These are phyloP conservation scores for Larimichthys crocea DNA, from an alignment of 2,113 vertebrate genomes.

Conservation along the genomic window DNA sequence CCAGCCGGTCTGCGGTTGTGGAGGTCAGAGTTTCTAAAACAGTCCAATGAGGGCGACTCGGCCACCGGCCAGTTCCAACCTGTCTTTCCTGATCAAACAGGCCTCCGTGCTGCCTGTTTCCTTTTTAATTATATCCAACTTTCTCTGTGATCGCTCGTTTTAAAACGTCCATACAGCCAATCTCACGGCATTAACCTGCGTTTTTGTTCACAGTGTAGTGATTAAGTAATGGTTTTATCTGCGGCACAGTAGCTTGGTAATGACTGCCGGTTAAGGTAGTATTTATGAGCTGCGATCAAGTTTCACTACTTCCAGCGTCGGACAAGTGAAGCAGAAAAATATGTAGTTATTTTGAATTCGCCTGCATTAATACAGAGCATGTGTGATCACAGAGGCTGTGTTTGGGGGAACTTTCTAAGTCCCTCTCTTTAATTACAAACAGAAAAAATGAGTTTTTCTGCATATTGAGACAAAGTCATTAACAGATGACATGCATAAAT, in stretches of 20 bases:
- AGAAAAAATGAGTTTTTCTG: background rate
- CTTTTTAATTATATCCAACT: constrained; percentile 38
- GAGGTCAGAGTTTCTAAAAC: constrained; percentile 42
- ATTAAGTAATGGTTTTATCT: background rate
- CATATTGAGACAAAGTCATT: background rate
- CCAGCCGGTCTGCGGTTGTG: constrained; percentile 5
- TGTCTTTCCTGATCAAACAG: constrained; percentile 73
- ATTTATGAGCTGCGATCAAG: background rate
- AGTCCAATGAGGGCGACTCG: constrained; percentile 23
- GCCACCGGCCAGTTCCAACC: constrained; percentile 71
- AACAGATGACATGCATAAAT: background rate
- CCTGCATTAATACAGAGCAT: background rate
- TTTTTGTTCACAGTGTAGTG: background rate
- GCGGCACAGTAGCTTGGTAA: background rate
- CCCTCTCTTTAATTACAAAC: background rate
- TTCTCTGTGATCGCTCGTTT: constrained; percentile 1
- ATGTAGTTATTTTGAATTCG: background rate
- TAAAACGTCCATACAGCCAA: background rate
- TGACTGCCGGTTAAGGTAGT: background rate
- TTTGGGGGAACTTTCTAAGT: background rate
- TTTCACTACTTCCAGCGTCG: background rate
- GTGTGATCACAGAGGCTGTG: background rate
- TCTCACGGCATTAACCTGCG: background rate
- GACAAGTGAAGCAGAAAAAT: background rate
- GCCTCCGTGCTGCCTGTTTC: constrained; percentile 51